phyloP scores from a whole-genome alignment of 2,888 invertebrate genomes.

The Rhagium mordax region DNA sequence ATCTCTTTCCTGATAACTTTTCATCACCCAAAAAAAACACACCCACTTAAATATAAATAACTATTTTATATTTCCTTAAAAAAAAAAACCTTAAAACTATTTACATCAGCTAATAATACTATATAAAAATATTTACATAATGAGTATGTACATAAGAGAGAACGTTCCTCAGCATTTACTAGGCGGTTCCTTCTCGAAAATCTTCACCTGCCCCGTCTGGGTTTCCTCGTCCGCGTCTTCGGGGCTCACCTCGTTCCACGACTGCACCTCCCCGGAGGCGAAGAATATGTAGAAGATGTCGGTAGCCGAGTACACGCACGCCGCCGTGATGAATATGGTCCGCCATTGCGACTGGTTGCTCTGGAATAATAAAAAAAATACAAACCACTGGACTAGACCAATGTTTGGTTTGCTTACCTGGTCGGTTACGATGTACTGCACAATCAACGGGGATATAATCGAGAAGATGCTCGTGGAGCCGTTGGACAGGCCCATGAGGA shows the following conservation, averaged over 20 bases:
- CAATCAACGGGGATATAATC: constrained; percentile 83
- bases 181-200: not conserved
- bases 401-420: constrained; percentile 72
- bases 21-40: no score
- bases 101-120: not conserved
- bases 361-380: constrained; percentile 69
- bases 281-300: constrained; percentile 81
- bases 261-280: constrained; percentile 77
- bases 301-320: constrained; percentile 79
- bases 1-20: no score
- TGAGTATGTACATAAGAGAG: not conserved
- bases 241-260: constrained; percentile 71
- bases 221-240: constrained; percentile 21
- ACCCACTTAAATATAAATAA: no score
- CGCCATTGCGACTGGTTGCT: constrained; percentile 80
- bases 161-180: not conserved
- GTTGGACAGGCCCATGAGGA: constrained; percentile 88
- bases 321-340: constrained; percentile 81
- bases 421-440: constrained; percentile 79
- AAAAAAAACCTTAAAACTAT: not conserved
- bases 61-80: not conserved
- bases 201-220: not conserved
- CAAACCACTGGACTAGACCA: not conserved
- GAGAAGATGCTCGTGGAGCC: constrained; percentile 84
- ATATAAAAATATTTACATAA: not conserved